These are phyloP conservation scores for Bubo scandiacus DNA, from an alignment of 2,113 vertebrate genomes.

Conservation along the genomic window DNA sequence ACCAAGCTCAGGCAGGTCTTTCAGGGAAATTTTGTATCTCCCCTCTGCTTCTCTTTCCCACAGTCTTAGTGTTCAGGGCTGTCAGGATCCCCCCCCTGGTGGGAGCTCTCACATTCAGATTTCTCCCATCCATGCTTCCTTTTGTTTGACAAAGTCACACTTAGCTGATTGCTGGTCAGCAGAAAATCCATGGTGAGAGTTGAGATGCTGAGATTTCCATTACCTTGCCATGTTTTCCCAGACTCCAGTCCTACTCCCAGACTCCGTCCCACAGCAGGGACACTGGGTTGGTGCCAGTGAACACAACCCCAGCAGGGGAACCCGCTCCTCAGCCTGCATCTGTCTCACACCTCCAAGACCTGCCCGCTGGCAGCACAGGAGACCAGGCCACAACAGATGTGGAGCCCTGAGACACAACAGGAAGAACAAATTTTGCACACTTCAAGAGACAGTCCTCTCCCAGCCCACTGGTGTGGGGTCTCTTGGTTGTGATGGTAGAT, in stretches of 20 bases:
- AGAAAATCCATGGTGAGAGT: neutral
- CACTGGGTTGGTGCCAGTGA: neutral
- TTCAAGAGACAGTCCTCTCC: neutral
- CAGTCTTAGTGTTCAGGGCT: neutral
- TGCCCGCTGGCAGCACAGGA: neutral
- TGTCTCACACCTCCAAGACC: neutral
- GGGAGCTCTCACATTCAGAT: neutral
- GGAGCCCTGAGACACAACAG: neutral
- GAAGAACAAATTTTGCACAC: neutral
- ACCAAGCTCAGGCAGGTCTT: neutral
- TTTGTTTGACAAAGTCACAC: neutral
- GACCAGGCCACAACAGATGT: neutral
- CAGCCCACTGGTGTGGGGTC: neutral
- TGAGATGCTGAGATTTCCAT: neutral
- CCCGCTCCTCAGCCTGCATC: neutral
- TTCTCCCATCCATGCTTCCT: neutral
- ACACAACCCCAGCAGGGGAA: neutral
- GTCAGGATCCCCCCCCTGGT: neutral
- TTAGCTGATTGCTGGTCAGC: neutral
- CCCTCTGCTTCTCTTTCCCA: neutral
- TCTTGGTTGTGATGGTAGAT: neutral
- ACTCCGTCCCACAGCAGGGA: neutral
- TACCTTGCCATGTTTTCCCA: neutral
- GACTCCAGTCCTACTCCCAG: neutral
- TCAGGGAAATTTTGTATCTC: no score